Percentiles rank a stretch among this genome's conserved stretches.
These are phyloP conservation scores for Ellobius talpinus DNA, from an alignment of 2,113 vertebrate species.

Conservation along the genomic window DNA sequence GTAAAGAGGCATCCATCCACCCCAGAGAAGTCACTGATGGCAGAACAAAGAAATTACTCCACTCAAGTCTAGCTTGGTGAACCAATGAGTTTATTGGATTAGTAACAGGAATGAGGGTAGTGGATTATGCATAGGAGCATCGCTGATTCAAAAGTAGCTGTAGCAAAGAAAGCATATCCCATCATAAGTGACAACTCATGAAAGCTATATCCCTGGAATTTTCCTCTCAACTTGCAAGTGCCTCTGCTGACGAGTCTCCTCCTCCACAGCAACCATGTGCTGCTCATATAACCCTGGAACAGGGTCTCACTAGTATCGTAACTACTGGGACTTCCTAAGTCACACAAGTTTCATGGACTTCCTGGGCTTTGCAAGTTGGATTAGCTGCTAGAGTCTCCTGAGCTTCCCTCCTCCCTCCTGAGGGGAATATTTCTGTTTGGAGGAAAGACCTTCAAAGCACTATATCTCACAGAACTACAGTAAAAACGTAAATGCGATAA, in stretches of 20 bases:
- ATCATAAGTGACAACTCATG: background rate
- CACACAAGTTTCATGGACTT: background rate
- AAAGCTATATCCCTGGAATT: background rate
- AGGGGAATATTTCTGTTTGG: background rate
- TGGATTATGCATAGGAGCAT: background rate
- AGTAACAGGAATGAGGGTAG: background rate
- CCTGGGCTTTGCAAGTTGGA: background rate
- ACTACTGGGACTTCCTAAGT: background rate
- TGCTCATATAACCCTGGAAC: background rate
- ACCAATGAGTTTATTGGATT: background rate
- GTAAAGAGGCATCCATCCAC: background rate
- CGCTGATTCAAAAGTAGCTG: background rate
- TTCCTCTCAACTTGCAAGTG: background rate
- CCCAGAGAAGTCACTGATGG: background rate
- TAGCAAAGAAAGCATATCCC: background rate
- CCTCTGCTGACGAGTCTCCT: background rate
- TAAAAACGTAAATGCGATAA: background rate
- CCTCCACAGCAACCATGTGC: background rate
- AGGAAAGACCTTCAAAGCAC: background rate
- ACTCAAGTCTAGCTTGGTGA: background rate
- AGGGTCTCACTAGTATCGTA: too few relatives aligned
- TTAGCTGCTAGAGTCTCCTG: background rate
- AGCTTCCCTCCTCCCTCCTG: background rate
- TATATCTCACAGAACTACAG: background rate
- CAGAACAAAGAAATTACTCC: background rate